These are phyloP conservation scores for Dysdera silvatica DNA, from an alignment of 1,140 invertebrate species.

Conservation along the genomic window DNA sequence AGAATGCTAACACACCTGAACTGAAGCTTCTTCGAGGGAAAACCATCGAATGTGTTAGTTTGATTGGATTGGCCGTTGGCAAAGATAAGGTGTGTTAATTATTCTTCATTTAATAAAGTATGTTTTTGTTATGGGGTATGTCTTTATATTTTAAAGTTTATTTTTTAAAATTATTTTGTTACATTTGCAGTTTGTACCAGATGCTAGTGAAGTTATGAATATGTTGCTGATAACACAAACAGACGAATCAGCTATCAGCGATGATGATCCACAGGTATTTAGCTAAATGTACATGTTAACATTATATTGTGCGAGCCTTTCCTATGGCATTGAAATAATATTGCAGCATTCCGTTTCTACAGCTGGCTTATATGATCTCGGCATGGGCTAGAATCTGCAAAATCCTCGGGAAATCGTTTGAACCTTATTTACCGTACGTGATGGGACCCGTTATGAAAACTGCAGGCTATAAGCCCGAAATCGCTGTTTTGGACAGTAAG, in stretches of 20 bases:
- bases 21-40: constrained; percentile 84
- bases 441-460: constrained; percentile 95
- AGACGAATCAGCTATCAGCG: constrained; percentile 57
- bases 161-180: constrained; percentile 24
- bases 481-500: constrained; percentile 83
- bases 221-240: constrained; percentile 85
- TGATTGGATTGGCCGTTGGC: constrained; percentile 96
- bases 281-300: background rate
- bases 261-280: constrained; percentile 85
- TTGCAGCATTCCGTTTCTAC: constrained; percentile 18
- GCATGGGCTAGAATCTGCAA: constrained; percentile 99
- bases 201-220: constrained; percentile 95
- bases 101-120: background rate
- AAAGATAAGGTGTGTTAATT: constrained; percentile 62
- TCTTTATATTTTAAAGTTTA: background rate
- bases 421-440: constrained; percentile 92
- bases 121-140: background rate
- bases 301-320: background rate
- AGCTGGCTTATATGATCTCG: constrained; percentile 87
- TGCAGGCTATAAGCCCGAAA: constrained; percentile 92
- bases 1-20: constrained; percentile 81
- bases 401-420: constrained; percentile 88
- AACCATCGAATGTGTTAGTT: constrained; percentile 95
- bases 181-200: constrained; percentile 63
- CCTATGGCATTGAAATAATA: background rate